A percentile compares a stretch with the other conserved stretches of the same genome.
These are phyloP conservation scores for Brenthis ino DNA, from an alignment of 2,888 invertebrate genomes.

Conservation along the genomic window DNA sequence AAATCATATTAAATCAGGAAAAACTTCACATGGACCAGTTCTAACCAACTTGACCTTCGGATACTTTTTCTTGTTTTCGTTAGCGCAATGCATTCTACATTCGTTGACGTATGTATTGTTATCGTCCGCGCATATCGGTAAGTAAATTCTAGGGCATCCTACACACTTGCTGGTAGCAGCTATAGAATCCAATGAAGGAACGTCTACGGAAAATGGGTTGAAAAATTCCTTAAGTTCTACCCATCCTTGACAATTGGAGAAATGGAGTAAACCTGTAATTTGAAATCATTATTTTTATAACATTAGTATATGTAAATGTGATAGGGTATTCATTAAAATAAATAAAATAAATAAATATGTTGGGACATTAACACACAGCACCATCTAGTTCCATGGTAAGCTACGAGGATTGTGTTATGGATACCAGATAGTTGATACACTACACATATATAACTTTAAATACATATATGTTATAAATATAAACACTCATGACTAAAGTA, in stretches of 20 bases:
- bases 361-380: too few relatives aligned
- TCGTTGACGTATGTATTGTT: constrained; percentile 53
- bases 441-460: too few relatives aligned
- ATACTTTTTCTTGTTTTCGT: constrained; percentile 36
- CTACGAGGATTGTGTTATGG: too few relatives aligned
- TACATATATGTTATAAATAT: too few relatives aligned
- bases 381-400: too few relatives aligned
- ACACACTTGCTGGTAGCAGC: constrained; percentile 34
- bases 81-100: constrained; percentile 49
- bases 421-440: too few relatives aligned
- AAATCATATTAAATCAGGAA: constrained; percentile 30
- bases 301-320: not conserved
- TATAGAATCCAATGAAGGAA: constrained; percentile 33
- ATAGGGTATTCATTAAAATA: not conserved
- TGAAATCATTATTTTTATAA: not conserved
- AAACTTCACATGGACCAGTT: constrained; percentile 40
- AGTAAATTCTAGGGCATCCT: constrained; percentile 49
- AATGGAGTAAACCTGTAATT: not conserved
- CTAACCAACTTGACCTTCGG: constrained; percentile 32
- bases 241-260: not conserved
- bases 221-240: constrained; percentile 28
- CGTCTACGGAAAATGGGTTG: constrained; percentile 26
- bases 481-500: too few relatives aligned
- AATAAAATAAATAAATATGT: too few relatives aligned
- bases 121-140: constrained; percentile 52